Evolutionary conservation across 2,797 vertebrate genomes (phyloP).

Genomic region (Eulemur coronatus): DNA sequence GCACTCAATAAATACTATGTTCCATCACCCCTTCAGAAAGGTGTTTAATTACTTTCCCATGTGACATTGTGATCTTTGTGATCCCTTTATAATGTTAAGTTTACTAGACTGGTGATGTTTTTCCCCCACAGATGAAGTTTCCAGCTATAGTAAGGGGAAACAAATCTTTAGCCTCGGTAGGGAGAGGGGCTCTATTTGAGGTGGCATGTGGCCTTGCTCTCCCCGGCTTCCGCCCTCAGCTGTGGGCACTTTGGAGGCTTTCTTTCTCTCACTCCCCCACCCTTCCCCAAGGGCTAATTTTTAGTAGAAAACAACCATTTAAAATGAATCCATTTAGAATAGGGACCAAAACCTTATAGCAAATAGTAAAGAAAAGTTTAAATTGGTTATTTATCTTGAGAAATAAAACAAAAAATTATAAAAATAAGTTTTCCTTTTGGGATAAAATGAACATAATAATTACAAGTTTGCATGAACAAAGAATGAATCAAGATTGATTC

Average conservation of each 20-base stretch:
- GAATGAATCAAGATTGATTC: background rate
- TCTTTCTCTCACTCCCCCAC: background rate
- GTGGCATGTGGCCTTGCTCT: background rate
- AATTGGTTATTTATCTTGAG: constrained; percentile 2
- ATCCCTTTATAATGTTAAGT: background rate
- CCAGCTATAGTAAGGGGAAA: background rate
- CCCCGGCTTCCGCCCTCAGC: background rate
- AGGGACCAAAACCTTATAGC: background rate
- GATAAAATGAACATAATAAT: background rate
- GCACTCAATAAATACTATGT: background rate
- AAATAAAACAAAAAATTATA: constrained; percentile 14
- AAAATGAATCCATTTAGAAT: background rate
- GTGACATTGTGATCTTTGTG: background rate
- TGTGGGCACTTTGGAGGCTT: background rate
- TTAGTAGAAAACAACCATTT: background rate
- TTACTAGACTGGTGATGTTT: background rate
- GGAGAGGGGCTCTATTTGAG: background rate
- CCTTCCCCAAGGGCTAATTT: background rate
- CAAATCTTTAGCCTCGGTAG: background rate
- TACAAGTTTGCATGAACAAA: background rate
- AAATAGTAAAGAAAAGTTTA: background rate
- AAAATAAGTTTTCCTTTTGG: constrained; percentile 7
- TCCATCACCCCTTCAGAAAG: background rate
- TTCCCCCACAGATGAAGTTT: background rate
- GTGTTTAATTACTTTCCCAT: background rate